A percentile compares a stretch with the other conserved stretches of the same genome.
Conservation (phyloP, 2,797 vertebrate species). For the Crenichthys baileyi region DNA sequence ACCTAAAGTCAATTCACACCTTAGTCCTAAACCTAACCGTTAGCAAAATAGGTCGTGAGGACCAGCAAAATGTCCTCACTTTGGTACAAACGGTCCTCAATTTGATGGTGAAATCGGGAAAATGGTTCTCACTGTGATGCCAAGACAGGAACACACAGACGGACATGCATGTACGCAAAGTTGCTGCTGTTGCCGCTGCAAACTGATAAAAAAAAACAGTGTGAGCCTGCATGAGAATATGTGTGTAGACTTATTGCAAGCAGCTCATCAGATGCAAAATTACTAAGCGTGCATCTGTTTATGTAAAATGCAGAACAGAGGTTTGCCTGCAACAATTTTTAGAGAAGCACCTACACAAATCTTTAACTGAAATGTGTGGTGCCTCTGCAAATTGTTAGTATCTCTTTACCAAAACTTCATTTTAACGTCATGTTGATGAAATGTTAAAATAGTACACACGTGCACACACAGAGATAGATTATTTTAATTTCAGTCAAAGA, state of each 20-base stretch:
- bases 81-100: no score
- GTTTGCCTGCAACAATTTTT: background rate
- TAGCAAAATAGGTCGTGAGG: no score
- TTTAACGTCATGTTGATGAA: background rate
- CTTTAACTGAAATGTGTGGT: background rate
- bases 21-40: no score
- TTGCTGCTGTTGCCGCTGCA: conserved; percentile 22
- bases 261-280: conserved; percentile 1
- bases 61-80: no score
- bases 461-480: background rate
- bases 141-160: conserved; percentile 36
- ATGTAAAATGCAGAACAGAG: background rate
- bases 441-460: background rate
- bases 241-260: background rate
- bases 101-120: no score
- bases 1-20: no score
- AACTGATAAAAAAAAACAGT: conserved; percentile 31
- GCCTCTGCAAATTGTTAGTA: background rate
- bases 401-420: background rate
- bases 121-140: no score
- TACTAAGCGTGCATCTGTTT: background rate
- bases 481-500: conserved; percentile 12
- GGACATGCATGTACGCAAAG: conserved; percentile 23
- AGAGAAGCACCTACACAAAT: background rate
- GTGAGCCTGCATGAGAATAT: conserved; percentile 21